Conservation (phyloP, 2,797 vertebrate genomes). For the Arremon brunneinucha region DNA sequence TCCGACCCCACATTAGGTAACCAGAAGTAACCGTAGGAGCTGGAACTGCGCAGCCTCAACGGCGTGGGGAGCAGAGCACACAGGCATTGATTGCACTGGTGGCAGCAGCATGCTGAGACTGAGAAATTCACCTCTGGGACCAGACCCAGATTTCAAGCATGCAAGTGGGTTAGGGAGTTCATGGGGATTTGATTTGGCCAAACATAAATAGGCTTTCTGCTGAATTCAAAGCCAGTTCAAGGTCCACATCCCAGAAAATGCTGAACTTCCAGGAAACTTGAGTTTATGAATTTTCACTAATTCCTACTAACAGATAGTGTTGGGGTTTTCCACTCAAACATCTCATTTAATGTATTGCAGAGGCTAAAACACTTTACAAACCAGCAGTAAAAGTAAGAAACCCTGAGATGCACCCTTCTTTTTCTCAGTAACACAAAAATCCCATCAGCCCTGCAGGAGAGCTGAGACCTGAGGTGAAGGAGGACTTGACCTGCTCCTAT, state of each 20-base stretch:
- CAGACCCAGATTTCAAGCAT: slow-evolving; percentile 7
- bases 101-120: background rate
- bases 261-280: background rate
- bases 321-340: background rate
- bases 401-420: background rate
- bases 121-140: background rate
- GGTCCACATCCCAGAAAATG: background rate
- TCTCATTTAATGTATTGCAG: background rate
- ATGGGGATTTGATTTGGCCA: background rate
- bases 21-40: background rate
- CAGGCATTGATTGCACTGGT: background rate
- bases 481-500: background rate
- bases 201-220: background rate
- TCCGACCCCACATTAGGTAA: background rate
- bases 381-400: background rate
- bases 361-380: background rate
- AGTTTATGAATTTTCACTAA: background rate
- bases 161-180: background rate
- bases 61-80: background rate
- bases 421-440: background rate
- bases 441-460: background rate
- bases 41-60: background rate
- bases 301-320: background rate
- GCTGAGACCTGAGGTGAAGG: background rate
- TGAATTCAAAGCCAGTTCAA: background rate